A percentile compares a stretch with the other conserved stretches of the same genome.
phyloP scores from a whole-genome alignment of 2,797 vertebrate genomes.

The Peromyscus attwateri region DNA sequence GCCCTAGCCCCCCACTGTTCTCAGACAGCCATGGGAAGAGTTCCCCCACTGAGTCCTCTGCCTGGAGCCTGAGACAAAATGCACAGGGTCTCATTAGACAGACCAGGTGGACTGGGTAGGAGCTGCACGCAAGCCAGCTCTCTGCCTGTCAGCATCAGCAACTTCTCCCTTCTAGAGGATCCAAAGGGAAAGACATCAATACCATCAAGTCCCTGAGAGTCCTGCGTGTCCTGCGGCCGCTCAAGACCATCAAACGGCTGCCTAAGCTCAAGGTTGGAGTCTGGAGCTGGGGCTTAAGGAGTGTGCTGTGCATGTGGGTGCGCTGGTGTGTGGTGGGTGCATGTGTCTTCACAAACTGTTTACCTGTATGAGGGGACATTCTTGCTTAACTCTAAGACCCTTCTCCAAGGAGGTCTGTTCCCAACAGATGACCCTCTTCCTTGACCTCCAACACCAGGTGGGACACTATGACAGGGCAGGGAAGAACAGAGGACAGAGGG shows the following conservation, averaged over 20 bases:
- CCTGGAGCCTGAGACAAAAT: neutral
- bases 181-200: conserved; percentile 98
- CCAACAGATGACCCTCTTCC: neutral
- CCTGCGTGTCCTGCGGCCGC: conserved; percentile 94
- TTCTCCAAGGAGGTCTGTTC: neutral
- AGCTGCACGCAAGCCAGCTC: neutral
- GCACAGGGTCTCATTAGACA: neutral
- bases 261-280: conserved; percentile 96
- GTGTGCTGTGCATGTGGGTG: neutral
- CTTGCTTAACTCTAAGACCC: neutral
- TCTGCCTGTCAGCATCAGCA: conserved; percentile 78
- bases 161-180: conserved; percentile 92
- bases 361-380: fast-evolving
- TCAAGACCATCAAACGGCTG: conserved; percentile 98
- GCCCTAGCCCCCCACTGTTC: neutral
- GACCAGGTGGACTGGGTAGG: fast-evolving
- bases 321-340: fast-evolving
- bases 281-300: neutral
- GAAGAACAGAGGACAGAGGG: too few species aligned
- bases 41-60: neutral
- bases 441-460: neutral
- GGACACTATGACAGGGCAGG: neutral
- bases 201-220: conserved; percentile 98
- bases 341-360: neutral
- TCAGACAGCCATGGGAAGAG: neutral